phyloP scores from a whole-genome alignment of 2,113 vertebrate genomes.

The Mandrillus leucophaeus region DNA sequence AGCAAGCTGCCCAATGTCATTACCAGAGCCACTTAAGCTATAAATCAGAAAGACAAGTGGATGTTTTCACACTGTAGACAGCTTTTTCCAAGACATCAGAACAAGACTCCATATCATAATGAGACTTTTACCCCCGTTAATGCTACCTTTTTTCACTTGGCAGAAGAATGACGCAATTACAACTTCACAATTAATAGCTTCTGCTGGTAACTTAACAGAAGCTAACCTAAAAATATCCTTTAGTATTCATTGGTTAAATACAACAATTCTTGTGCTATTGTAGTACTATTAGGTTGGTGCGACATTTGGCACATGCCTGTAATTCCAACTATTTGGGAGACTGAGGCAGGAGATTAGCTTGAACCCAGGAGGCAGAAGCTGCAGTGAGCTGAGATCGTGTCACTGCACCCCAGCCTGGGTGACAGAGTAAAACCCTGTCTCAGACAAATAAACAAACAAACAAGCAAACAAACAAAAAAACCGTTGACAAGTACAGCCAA shows the following conservation, averaged over 20 bases:
- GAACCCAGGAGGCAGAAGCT: too few species aligned
- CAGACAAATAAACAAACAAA: neutral
- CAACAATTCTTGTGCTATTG: neutral
- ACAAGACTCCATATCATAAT: neutral
- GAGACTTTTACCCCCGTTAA: neutral
- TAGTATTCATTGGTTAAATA: neutral
- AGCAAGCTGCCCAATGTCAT: neutral
- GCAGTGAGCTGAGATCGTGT: too few species aligned
- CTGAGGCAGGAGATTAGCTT: too few species aligned
- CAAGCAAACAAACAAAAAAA: neutral
- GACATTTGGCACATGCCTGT: too few species aligned
- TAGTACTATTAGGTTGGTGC: too few species aligned
- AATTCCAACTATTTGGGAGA: too few species aligned
- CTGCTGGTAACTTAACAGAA: neutral
- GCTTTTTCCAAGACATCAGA: neutral
- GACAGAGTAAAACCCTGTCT: neutral
- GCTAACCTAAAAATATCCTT: neutral
- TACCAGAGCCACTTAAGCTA: neutral
- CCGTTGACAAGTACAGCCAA: neutral
- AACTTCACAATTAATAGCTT: neutral
- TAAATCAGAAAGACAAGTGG: neutral
- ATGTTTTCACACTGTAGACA: neutral
- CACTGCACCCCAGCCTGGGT: too few species aligned
- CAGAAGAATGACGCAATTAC: neutral
- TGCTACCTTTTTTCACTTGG: neutral